Base-by-base conservation (phyloP, 2,797 vertebrate species). In the Paguma larvata region DNA sequence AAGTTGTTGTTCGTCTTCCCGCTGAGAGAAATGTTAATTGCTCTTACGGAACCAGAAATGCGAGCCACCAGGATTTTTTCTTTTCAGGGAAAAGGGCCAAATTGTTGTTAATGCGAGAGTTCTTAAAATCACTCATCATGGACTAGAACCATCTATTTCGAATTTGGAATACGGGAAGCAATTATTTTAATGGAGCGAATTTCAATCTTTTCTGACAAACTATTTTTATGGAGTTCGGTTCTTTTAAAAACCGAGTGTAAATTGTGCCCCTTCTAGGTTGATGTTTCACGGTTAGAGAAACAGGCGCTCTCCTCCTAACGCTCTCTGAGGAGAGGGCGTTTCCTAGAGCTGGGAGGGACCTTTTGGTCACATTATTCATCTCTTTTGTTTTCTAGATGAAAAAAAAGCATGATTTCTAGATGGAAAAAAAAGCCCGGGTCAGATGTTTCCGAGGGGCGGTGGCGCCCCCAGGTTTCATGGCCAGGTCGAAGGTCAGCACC, bases 21-120 rank as follows among this genome's bases (percentile, higher is more conserved):
- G 53, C 56, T 53, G 75, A 95, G 84, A 97, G 63, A 85, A 85
- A 73, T 95, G 87, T 59, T 97, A 97, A 97, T 92, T 96, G 73
- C 92, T 94, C 34, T 18, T 34, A 27, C 7, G 85, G 56, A 70
- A 85, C 53, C 53, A 95, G 80, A 92, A 94, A 91, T 70, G 34
- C 15, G 72, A 97, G 34, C 44, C 87, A 46, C 34, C 14, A 94
- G 86, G 19, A 95, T 68, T 93, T 77, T 93, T 91, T 82, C 73
- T 93, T 91, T 82, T 95, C 85, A 34, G 56, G 46, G 68, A 80
- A 95, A 92, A 92, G 56, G 46, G 44, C 82, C 88, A 91, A 79
- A 82, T 94, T 68, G 6, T 87, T 85, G 9, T 89, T 93, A 80
- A 77, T 53, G 44, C 84, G 32, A 85, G 67, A 80, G 95, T 92